These are phyloP conservation scores for Xanthorhoe designata DNA, from an alignment of 2,888 invertebrate species.

Conservation along the genomic window DNA sequence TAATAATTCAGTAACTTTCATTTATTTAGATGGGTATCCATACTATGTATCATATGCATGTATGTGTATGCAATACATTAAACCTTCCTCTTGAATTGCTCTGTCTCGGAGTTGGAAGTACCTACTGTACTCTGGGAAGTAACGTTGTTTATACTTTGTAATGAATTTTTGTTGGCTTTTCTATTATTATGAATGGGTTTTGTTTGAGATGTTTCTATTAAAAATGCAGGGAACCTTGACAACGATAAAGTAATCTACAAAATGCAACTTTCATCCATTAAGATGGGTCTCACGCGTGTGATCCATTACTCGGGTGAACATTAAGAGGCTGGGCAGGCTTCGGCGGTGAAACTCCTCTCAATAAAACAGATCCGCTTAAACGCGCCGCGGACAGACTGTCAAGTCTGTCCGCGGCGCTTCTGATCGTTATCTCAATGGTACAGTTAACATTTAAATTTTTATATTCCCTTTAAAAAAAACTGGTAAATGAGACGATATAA, in stretches of 20 bases:
- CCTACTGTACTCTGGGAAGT: too few relatives aligned
- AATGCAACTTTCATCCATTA: slow-evolving; percentile 1
- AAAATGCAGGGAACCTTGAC: neutral
- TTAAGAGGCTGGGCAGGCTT: slow-evolving; percentile 34
- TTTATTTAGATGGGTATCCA: too few relatives aligned
- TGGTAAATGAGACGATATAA: too few relatives aligned
- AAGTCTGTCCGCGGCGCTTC: slow-evolving; percentile 15
- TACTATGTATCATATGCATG: too few relatives aligned
- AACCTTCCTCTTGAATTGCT: too few relatives aligned
- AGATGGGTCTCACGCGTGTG: slow-evolving; percentile 19
- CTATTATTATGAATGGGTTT: neutral
- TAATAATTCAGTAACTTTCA: too few relatives aligned
- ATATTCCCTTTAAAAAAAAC: too few relatives aligned
- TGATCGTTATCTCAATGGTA: slow-evolving; percentile 25
- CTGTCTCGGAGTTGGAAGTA: too few relatives aligned
- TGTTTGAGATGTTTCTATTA: neutral
- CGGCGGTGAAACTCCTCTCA: slow-evolving; percentile 34
- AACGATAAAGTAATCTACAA: neutral
- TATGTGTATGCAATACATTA: too few relatives aligned
- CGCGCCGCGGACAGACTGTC: slow-evolving; percentile 18
- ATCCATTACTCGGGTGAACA: slow-evolving; percentile 30
- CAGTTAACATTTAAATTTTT: too few relatives aligned
- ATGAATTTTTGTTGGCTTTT: too few relatives aligned
- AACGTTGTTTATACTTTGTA: too few relatives aligned
- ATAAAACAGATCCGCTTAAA: slow-evolving; percentile 26